phyloP scores from a whole-genome alignment of 1,140 invertebrate genomes.

The Diploscapter pachys region DNA sequence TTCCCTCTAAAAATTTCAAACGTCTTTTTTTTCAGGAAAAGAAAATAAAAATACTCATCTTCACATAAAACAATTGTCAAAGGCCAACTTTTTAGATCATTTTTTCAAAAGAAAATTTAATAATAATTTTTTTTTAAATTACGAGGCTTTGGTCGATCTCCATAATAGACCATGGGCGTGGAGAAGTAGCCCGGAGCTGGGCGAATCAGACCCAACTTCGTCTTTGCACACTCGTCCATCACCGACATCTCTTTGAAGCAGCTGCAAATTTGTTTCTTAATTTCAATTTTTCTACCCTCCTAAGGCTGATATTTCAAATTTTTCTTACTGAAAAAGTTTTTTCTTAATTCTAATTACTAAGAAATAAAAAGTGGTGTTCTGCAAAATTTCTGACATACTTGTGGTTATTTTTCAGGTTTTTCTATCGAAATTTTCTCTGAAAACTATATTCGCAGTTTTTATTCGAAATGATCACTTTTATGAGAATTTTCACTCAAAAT shows the following conservation, averaged over 20 bases:
- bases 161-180: slow-evolving; percentile 73
- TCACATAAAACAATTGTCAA: slow-evolving; percentile 3
- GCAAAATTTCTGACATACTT: neutral
- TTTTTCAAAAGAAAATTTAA: slow-evolving; percentile 2
- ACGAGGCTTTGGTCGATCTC: slow-evolving; percentile 67
- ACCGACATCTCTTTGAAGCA: slow-evolving; percentile 81
- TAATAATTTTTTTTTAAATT: slow-evolving; percentile 6
- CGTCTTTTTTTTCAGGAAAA: slow-evolving; percentile 1
- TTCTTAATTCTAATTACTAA: neutral
- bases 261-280: slow-evolving; percentile 62
- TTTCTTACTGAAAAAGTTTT: neutral
- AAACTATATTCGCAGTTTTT: neutral
- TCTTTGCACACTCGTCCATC: slow-evolving; percentile 80
- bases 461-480: neutral
- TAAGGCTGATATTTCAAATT: no score
- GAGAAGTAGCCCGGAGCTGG: slow-evolving; percentile 81
- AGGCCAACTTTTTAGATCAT: slow-evolving; percentile 6
- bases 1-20: neutral
- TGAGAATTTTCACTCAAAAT: neutral
- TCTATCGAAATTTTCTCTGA: neutral
- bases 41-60: neutral
- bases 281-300: no score
- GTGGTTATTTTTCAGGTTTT: neutral
- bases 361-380: neutral
- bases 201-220: slow-evolving; percentile 74